Evolutionary conservation across 2,888 invertebrate species (phyloP).

Genomic region (Phaedon cochleariae): DNA sequence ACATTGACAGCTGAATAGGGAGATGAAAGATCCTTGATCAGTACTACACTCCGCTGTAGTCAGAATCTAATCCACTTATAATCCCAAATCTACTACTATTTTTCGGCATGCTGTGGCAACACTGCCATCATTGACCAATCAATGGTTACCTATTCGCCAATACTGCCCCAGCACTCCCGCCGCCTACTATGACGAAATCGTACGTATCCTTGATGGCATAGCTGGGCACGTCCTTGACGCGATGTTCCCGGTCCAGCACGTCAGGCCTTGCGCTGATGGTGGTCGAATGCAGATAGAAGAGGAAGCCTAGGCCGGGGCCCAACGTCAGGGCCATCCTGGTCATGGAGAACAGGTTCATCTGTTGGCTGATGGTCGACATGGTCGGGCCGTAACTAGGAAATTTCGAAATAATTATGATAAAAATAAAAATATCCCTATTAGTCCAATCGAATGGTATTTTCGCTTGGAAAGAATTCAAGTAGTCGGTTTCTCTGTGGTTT

Average conservation of each 20-base stretch:
- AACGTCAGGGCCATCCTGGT: slow-evolving; percentile 73
- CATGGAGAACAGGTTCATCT: slow-evolving; percentile 65
- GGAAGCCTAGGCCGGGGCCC: slow-evolving; percentile 71
- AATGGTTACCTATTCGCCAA: slow-evolving; percentile 66
- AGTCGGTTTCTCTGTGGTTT: too few relatives aligned
- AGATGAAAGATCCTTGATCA: too few relatives aligned
- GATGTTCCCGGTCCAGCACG: slow-evolving; percentile 72
- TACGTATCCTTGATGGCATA: slow-evolving; percentile 69
- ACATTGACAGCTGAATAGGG: too few relatives aligned
- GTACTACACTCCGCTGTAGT: too few relatives aligned
- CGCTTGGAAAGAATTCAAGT: too few relatives aligned
- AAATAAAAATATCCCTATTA: too few relatives aligned
- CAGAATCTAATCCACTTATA: too few relatives aligned
- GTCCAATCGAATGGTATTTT: too few relatives aligned
- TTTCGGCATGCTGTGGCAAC: neutral
- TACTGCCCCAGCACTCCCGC: slow-evolving; percentile 83
- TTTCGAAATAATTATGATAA: neutral
- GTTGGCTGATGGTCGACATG: slow-evolving; percentile 39
- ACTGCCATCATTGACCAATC: neutral
- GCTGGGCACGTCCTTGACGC: slow-evolving; percentile 67
- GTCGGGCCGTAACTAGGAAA: neutral
- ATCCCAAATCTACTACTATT: too few relatives aligned
- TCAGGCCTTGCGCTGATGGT: slow-evolving; percentile 74
- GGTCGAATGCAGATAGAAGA: slow-evolving; percentile 71
- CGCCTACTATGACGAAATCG: slow-evolving; percentile 84